Base-by-base conservation (phyloP, 2,113 vertebrate species). In the Trichechus manatus region DNA sequence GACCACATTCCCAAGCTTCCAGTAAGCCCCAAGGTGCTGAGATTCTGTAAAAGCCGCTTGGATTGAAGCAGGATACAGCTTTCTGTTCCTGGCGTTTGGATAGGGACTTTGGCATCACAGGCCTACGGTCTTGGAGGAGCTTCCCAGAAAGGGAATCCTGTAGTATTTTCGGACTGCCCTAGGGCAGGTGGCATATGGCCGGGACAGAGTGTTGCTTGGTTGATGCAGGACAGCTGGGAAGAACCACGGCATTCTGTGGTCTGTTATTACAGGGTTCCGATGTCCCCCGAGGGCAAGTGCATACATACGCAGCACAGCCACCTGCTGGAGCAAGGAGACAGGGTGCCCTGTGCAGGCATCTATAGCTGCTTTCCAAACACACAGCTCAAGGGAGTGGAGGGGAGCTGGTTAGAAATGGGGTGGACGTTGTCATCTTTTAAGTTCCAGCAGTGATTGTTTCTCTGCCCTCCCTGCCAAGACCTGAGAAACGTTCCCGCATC, bases 371-470 rank as follows among this genome's bases (percentile, higher is more conserved):
- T 17, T 33, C 44, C 0, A 1, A 91, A 36, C 59, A 11, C 56
- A 27, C 0, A 2, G 6, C 31, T 61, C 53, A 5, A n/a, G 66
- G 74, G 29, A 23, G 25, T 0, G 6, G 44, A 44, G 23, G 53
- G 5, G n/a, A 2, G 19, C 22, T 10, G 31, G 25, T 36, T 13
- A 39, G 68, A 47, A 50, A 56, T 0, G 1, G 25, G 1, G 15
- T 10, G 81, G 29, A 29, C 0, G 0, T 13, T 8, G 66, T 39
- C 42, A 29, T 36, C 33, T 59, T 87, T 33, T 2, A 31, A 29
- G 3, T 44, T 53, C 66, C 31, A 2, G 10, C 29, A 0, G 0
- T 0, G 10, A 0, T 17, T 0, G 0, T n/a, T 4, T 6, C 75
- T 50, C 91, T 44, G 75, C 91, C 64, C 27, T 5, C 64, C 31